Evolutionary conservation across 1,140 invertebrate species (phyloP), one percentile per base, ranked within the genome.

Genomic region (Drosophila subobscura): DNA sequence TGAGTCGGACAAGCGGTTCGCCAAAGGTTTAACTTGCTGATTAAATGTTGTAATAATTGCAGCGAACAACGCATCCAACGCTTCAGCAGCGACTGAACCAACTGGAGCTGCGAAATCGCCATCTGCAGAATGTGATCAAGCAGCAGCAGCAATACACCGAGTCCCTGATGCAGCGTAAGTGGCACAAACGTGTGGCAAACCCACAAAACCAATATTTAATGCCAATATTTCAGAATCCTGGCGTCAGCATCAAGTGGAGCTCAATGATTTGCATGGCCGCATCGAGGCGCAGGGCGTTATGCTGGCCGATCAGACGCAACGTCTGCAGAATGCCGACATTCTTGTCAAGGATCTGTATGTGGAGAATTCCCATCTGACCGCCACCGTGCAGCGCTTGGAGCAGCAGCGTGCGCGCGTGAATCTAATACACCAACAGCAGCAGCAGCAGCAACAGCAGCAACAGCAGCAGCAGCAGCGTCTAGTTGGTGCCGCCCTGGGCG

Each of bases 341-440:
- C 91, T 96, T 4, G 94, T 96, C 1, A 96, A 96, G 91, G 95
- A 96, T 90, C 92, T 97, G 16, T 96, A 95, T 84, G 93, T 96
- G n/a, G 96, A 97, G 91, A 96, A 96, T 92, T 94, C 95, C 25
- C 94, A 95, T 89, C 91, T 96, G 60, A 93, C 94, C 12, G 93
- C 94, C 5, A 94, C 93, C 22, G 92, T 95, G n/a, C 94, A 95
- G 81, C 92, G 93, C 52, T 79, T 95, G 22, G 94, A 95, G 81
- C 93, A 95, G 72, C 94, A 94, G 57, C 60, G 84, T 37, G 64
- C 74, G 6, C 80, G 90, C 14, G 79, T 85, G 14, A 91, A 79
- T 51, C 65, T 91, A 3, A 78, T 92, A 12, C 91, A 91, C 23
- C 91, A 91, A 52, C 90, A 91, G 49, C 89, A 88, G 47, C 81